Base-by-base conservation (phyloP, 2,797 vertebrate genomes). In the Amblyopsis hoosieri region DNA sequence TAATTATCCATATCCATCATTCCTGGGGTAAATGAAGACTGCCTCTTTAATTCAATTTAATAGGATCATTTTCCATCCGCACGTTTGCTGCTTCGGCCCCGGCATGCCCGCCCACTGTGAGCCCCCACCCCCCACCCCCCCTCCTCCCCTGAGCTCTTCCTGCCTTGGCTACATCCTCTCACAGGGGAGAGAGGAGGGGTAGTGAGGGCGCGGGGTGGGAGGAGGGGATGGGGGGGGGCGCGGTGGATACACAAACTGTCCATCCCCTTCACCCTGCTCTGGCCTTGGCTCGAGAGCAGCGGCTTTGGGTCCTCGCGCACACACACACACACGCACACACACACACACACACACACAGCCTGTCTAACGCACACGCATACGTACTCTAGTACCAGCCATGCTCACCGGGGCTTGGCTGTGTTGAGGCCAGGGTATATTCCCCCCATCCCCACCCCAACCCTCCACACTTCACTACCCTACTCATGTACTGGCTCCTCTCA, bases 31-130 rank as follows among this genome's bases (percentile, higher is more conserved):
- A 92, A 93, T 91, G 91, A 93, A 92, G 89, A 92, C 92, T 91
- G 90, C 92, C 91, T 93, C 91, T 92, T 93, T 93, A 93, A 93
- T 93, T 93, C 92, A 92, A 92, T 93, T 92, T 91, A 91, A 92
- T 92, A 88, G 90, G 89, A 92, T 91, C 80, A 90, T 92, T 93
- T 93, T 91, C 89, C 87, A 88, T 90, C 91, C 90, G 33, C 84
- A 75, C 78, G 81, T 90, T 91, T 88, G 85, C 88, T 87, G 85
- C 88, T 91, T 91, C 85, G 86, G 89, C 76, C 84, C 81, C 83
- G 79, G 80, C 85, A 23, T 85, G 84, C 87, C 83, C 86, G 85
- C 53, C 57, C 61, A 61, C 46, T 15, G 10, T 19, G 76, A 82
- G 84, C 69, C 72, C 79, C 79, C 71, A 79, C 81, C 80, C 74